Evolutionary conservation across 2,888 invertebrate genomes (phyloP), one percentile per base, ranked within the genome.

Genomic region (Oxyscelio sp.): DNA sequence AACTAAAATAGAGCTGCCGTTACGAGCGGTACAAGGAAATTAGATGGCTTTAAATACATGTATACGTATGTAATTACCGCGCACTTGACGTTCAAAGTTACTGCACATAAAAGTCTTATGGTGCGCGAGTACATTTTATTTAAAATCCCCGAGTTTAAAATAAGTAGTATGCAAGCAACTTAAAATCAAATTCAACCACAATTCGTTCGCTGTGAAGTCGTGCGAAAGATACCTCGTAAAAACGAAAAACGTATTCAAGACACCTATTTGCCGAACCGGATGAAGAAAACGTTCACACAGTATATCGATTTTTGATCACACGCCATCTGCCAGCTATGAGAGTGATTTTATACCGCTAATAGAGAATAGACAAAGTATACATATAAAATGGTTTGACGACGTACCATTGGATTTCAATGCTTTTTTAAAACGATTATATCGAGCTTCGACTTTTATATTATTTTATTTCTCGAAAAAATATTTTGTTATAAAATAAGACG

Each of bases 241-340:
- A 61, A 68, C 61, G 70, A 59, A 54, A 78, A 70, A 43, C 63
- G 70, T 61, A 70, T 78, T 70, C 54, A n/a, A 70, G 52, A 19
- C 50, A 43, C 22, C 15, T 15, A 58, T 43, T 34, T 38, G 48
- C 63, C 48, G 48, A 43, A 21, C 22, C 19, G 40, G 63, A 70
- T 56, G 68, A 54, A 58, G n/a, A 4, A 45, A 48, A 56, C 40
- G 38, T 40, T 59, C 38, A 43, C 45, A 21, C 48, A 21, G 9
- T 73, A 73, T 80, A 80, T 73, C 80, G 71, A 58, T 80, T 80
- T 80, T 80, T 80, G 71, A 80, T 80, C 73, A 73, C 52, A 73
- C 80, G 65, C 56, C 73, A 73, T 73, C 65, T 73, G 71, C 79
- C 21, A 80, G 65, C 80, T 73, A 71, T 73, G 65, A 71, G 73